Percentiles rank a stretch among this genome's conserved stretches.
Conservation (phyloP, 2,113 vertebrate species). For the Nannospalax galili region DNA sequence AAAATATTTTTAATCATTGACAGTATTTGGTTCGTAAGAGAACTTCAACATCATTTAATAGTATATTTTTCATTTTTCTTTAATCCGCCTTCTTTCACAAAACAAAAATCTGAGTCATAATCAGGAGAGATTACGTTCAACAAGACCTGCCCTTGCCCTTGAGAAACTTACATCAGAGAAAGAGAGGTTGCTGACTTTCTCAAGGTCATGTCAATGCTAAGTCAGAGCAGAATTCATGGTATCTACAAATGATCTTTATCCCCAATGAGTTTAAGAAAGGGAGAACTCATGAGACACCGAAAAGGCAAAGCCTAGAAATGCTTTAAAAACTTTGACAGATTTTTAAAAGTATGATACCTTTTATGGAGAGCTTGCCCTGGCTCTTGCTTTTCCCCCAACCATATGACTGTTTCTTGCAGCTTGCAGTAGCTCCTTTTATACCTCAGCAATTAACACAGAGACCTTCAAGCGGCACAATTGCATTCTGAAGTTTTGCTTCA, state of each 20-base stretch:
- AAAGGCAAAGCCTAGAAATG: neutral
- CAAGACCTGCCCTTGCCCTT: neutral
- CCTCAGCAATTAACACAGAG: accelerated
- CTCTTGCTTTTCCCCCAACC: neutral
- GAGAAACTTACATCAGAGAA: neutral
- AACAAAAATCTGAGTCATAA: neutral
- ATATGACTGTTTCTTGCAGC: neutral
- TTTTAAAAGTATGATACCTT: too few species aligned
- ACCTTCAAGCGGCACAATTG: neutral
- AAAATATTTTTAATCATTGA: neutral
- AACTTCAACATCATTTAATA: neutral
- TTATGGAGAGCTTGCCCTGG: neutral
- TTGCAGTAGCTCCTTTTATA: neutral
- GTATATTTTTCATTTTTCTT: neutral
- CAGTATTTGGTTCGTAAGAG: neutral
- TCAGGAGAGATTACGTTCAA: neutral
- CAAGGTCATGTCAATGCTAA: neutral
- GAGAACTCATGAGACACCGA: neutral
- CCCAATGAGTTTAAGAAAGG: neutral
- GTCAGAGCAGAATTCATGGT: neutral
- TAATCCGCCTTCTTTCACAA: neutral
- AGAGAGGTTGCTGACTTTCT: neutral
- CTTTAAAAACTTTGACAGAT: neutral
- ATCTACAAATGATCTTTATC: neutral
- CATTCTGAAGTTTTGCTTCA: conserved; percentile 42